Evolutionary conservation across 1,140 invertebrate species (phyloP), one percentile per base, ranked within the genome.

Genomic region (Musca domestica): DNA sequence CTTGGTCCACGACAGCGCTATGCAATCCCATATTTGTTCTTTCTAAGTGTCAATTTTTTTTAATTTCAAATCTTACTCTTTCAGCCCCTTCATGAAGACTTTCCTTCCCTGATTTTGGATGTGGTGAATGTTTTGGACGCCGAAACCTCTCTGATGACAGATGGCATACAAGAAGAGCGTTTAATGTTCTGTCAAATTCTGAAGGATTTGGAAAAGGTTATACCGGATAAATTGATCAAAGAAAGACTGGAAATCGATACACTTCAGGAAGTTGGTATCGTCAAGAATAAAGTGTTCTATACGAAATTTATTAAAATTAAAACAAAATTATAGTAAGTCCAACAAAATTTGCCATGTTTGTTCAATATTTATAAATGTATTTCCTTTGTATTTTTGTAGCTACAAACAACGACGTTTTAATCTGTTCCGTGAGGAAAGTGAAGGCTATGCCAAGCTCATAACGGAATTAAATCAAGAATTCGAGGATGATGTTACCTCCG

Each of bases 401-500:
- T 99, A 99, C 82, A 99, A 99, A 82, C 98, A 99, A 82, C 90
- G 96, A 72, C 99, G 99, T 77, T 99, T 98, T 82, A 99, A 99
- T 86, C 86, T 99, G 68, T 94, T 98, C 77, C 87, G 97, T 63
- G 98, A 99, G 86, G 98, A 99, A 84, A 97, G 92, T 85, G 98
- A 99, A 88, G 98, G 98, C 4, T 99, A 97, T 85, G 92, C 96
- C 4, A 99, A 99, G 84, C 85, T 99, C 6, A 91, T 99, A 47
- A 91, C 94, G n/a, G 97, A 99, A 85, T 85, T 99, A 67, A 96
- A 93, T 87, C 94, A 95, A 82, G 90, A 95, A 77, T 87, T 92
- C 72, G 87, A 87, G 48, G 89, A 89, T 78, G 86, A 85, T 76
- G 82, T 85, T 76, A 83, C 87, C 63, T 83, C 85, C 67, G 84